Evolutionary conservation across 1,140 invertebrate species (phyloP), one percentile per base, ranked within the genome.

Genomic region (Thrips palmi): DNA sequence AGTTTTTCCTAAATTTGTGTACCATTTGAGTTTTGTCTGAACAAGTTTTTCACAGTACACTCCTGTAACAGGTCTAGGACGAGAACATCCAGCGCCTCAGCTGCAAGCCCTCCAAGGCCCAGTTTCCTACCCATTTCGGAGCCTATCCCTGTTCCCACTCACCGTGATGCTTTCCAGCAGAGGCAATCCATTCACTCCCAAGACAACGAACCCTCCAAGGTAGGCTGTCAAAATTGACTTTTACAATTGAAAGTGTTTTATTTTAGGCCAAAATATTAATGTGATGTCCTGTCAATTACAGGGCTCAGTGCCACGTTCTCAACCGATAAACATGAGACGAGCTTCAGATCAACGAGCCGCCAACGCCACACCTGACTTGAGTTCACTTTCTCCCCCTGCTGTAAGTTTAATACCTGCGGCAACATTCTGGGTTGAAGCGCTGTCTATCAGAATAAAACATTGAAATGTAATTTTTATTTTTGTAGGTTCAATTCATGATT

Each of bases 331-430:
- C 47, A 78, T 86, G 62, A 74, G 74, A 49, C 67, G 76, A 55
- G 51, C 37, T 47, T 67, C 58, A 25, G 71, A 76, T 51, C 68
- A 72, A 45, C 61, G 66, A 24, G 39, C 42, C 7, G 22, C 41
- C 39, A 63, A 64, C 51, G 69, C 45, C 52, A 68, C 63, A 11
- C 60, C 70, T 24, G 77, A 85, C 60, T 79, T 91, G 41, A 81
- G 77, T 44, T 91, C 85, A 2, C 67, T 92, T 25, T 91, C 85
- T 34, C 86, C 87, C 41, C 86, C 87, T 33, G 73, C 79, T 47
- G 84, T 79, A 55, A 68, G 64, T 63, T 37, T 37, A 18, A 39
- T 25, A 0, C 39, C 15, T 33, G 21, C 14, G 2, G 32, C 21
- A n/a, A 11, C 14, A 32, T 30, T 43, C 15, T 17, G 12, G 2